Base-by-base conservation (phyloP, 2,113 vertebrate species). In the Larimichthys polyactis region DNA sequence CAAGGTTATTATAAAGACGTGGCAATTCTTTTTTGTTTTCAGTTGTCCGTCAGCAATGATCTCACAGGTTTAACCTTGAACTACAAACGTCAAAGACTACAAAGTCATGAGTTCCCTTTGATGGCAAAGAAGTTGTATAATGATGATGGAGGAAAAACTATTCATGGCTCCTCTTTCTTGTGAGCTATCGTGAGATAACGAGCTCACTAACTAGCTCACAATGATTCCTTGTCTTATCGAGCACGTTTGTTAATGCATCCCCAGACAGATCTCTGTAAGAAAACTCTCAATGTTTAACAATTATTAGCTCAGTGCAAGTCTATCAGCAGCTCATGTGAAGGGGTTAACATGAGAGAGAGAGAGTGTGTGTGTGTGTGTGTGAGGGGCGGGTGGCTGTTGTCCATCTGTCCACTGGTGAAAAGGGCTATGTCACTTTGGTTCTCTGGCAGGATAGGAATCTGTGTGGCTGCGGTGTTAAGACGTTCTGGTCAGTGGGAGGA, bases 361-460 rank as follows among this genome's bases (percentile, higher is more conserved):
- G 36, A 5, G 36, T 8, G 32, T 36, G 36, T 36, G 7, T 8
- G 36, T 36, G 36, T 36, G 36, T 36, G 36, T 64, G 43, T 14
- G 60, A 4, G 27, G 29, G 29, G 32, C 5, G 70, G 63, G 64
- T 40, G 36, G 57, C 46, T 20, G 66, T 19, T 27, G 55, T 86
- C 79, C 79, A 74, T 88, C 84, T 89, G 83, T 78, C 67, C 75
- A 44, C 73, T 78, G 64, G 64, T 77, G 75, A 71, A 78, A 77
- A 64, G 24, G 60, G 73, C 83, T n/a, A 27, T 77, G 36, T 74
- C 49, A 79, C 29, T 40, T 40, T 20, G n/a, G 62, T 63, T 40
- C 71, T 48, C 67, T 73, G 59, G 58, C 68, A 77, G 77, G 83
- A 69, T 8, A 66, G 70, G 75, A 82, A 74, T 65, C 75, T 83